These are phyloP conservation scores for Mystacornis crossleyi DNA, from an alignment of 2,113 vertebrate species.

Conservation along the genomic window DNA sequence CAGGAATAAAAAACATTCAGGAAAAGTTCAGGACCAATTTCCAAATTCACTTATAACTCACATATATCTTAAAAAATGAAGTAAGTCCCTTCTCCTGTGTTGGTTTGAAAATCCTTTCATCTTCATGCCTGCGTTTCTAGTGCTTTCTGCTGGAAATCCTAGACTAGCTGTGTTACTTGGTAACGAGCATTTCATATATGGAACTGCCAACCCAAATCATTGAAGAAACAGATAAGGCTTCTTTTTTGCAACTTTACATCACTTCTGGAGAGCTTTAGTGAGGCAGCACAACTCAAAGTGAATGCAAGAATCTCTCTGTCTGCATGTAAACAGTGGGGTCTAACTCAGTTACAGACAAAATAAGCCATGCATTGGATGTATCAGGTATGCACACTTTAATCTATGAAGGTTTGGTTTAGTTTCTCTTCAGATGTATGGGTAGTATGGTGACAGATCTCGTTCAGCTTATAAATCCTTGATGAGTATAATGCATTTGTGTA, in stretches of 20 bases:
- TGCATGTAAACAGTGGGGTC: not conserved
- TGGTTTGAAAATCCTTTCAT: not conserved
- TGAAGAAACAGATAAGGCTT: not conserved
- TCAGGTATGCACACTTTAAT: not conserved
- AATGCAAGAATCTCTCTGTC: not conserved
- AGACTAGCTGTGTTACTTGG: not conserved
- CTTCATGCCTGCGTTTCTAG: not conserved
- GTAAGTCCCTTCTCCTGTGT: not conserved
- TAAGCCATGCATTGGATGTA: fast-evolving
- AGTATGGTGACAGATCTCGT: not conserved
- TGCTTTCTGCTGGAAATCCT: not conserved
- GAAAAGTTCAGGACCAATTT: not conserved
- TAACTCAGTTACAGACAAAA: not conserved
- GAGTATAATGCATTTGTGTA: not conserved
- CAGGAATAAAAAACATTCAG: not conserved
- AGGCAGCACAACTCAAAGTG: not conserved
- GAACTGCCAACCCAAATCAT: not conserved
- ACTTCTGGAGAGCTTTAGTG: not conserved
- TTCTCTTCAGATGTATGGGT: not conserved
- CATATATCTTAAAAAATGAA: not conserved
- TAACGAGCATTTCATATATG: not conserved
- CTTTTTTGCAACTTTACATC: not conserved
- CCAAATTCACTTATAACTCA: not conserved
- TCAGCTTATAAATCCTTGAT: not conserved
- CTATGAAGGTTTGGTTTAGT: not conserved